Conservation (phyloP, 2,888 invertebrate genomes). For the Glyphotaelius pellucidus region DNA sequence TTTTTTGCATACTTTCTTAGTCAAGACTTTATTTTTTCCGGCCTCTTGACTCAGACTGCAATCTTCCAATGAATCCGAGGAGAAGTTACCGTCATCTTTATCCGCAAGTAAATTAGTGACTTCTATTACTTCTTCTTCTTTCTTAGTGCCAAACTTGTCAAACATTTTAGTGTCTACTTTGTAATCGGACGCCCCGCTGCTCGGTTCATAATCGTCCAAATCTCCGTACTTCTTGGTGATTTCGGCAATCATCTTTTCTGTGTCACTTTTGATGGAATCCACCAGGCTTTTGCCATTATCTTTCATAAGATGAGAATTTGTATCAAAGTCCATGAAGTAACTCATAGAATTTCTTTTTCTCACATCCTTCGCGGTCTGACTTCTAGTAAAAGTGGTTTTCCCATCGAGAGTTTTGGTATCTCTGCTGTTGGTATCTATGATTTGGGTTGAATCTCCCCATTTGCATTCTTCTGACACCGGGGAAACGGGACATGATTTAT, state of each 20-base stretch:
- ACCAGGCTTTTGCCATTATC: slow-evolving; percentile 78
- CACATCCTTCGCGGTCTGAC: slow-evolving; percentile 72
- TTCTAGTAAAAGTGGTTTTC: slow-evolving; percentile 71
- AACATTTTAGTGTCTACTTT: slow-evolving; percentile 54
- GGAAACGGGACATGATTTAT: slow-evolving; percentile 89
- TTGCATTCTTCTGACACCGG: slow-evolving; percentile 89
- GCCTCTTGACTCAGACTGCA: slow-evolving; percentile 79
- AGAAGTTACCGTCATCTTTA: slow-evolving; percentile 84
- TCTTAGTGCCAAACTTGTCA: slow-evolving; percentile 54
- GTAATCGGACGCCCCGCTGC: slow-evolving; percentile 65
- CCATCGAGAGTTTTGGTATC: slow-evolving; percentile 67
- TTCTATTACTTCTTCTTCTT: slow-evolving; percentile 69
- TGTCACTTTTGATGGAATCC: slow-evolving; percentile 80
- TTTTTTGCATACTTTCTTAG: slow-evolving; percentile 77
- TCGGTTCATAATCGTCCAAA: slow-evolving; percentile 76
- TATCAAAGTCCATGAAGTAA: slow-evolving; percentile 81
- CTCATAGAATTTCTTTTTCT: slow-evolving; percentile 80
- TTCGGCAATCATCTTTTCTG: slow-evolving; percentile 82
- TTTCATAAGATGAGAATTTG: slow-evolving; percentile 73
- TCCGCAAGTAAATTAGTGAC: neutral
- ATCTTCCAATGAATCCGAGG: slow-evolving; percentile 88
- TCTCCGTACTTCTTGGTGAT: slow-evolving; percentile 82
- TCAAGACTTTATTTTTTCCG: slow-evolving; percentile 76
- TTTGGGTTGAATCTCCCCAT: slow-evolving; percentile 75
- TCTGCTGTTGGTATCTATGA: neutral